Evolutionary conservation across 2,797 vertebrate genomes (phyloP), one percentile per base, ranked within the genome.

Genomic region (Myoxocephalus aenaeus): DNA sequence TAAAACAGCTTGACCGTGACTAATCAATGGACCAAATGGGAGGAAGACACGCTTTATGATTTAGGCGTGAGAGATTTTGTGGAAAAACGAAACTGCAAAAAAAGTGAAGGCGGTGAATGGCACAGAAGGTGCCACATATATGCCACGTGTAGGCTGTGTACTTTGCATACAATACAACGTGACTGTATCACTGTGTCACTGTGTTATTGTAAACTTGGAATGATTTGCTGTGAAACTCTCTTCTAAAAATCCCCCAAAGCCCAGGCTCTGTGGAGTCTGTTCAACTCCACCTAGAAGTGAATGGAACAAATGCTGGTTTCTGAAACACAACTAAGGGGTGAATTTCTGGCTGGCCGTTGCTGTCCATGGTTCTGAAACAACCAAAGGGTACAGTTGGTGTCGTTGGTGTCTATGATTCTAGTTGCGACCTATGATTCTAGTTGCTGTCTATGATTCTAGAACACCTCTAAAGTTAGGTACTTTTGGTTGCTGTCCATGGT

Each of bases 291-390:
- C 13, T 65, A 11, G 34, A 68, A 73, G 54, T 68, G 13, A 62
- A 71, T 7, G 14, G 32, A 75, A 51, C 25, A 2, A 17, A 32
- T 40, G 10, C 34, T 10, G 70, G 79, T 87, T 76, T 83, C 80
- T 86, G 81, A 87, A 81, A 73, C 20, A 20, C 9, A 22, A 18
- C 25, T 42, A 10, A 15, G 15, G 27, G 2, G 12, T 14, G 4
- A 13, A 25, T 14, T 3, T 44, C 17, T 25, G 13, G 5, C 17
- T 25, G 13, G 5, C 22, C 18, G 14, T 64, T 3, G 62, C 86
- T 92, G 77, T 90, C 80, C 65, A 56, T 57, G 69, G 81, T 85
- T 5, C 84, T 85, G 73, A 84, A 76, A 54, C 7, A 56, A 32
- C 7, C 4, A 12, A 2, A 8, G 51, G 4, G 6, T 17, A n/a